Evolutionary conservation across 2,797 vertebrate species (phyloP).

Genomic region (Nothura maculosa): DNA sequence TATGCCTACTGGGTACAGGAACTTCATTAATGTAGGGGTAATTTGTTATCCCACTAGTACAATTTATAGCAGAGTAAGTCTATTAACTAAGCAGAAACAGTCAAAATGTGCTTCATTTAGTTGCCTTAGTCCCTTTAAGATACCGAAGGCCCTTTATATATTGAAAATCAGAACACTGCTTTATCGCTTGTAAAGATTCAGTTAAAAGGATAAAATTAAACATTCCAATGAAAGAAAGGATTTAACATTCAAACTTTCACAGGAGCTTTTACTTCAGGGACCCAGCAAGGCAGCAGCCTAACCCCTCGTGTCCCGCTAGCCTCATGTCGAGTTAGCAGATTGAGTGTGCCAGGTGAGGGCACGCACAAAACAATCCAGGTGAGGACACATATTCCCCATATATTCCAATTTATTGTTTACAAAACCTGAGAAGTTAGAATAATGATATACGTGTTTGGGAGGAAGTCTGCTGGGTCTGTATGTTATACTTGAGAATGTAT

Average conservation of each 20-base stretch:
- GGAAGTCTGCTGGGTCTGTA: neutral
- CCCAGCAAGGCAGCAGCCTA: neutral
- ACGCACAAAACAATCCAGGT: neutral
- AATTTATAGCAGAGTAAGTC: neutral
- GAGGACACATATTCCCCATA: neutral
- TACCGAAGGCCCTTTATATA: neutral
- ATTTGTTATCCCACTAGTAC: neutral
- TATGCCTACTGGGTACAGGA: neutral
- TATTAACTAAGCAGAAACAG: neutral
- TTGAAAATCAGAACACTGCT: neutral
- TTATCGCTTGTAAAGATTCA: neutral
- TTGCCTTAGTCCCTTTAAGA: neutral
- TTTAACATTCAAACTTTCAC: neutral
- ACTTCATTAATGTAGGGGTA: neutral
- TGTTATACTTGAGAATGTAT: neutral
- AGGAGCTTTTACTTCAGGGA: neutral
- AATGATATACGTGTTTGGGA: neutral
- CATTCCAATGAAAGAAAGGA: neutral
- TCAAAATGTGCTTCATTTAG: neutral
- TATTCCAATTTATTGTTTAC: neutral
- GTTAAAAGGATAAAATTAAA: neutral
- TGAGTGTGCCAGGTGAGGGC: neutral
- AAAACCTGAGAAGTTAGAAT: neutral
- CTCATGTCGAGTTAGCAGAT: neutral
- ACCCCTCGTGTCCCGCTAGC: neutral